Evolutionary conservation across 2,797 vertebrate genomes (phyloP).

Genomic region (Luscinia luscinia): DNA sequence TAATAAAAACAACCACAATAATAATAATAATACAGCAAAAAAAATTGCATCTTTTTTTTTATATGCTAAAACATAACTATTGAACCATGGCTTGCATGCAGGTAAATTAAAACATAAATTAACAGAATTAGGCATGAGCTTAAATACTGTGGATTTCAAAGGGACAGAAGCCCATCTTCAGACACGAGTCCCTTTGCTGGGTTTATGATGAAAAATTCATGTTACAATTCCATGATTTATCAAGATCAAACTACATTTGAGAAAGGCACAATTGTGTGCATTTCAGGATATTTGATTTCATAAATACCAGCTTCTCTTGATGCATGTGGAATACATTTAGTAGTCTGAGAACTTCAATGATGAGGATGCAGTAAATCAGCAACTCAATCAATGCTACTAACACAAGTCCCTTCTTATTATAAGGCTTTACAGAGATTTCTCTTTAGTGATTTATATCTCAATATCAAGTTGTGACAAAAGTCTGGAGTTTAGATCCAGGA

Average conservation of each 20-base stretch:
- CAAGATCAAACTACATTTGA: background rate
- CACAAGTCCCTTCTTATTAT: background rate
- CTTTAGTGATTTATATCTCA: conserved; percentile 20
- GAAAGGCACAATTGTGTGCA: background rate
- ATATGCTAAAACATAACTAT: background rate
- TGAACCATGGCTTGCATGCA: background rate
- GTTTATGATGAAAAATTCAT: background rate
- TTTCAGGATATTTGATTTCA: background rate
- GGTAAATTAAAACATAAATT: background rate
- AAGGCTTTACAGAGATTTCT: background rate
- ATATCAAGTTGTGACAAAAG: background rate
- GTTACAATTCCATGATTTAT: background rate
- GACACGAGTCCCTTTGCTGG: background rate
- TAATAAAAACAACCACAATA: fast-evolving
- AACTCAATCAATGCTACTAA: background rate
- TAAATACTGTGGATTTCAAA: background rate
- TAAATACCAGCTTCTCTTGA: background rate
- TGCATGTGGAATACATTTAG: background rate
- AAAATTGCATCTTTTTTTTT: background rate
- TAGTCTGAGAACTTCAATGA: background rate
- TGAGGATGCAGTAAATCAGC: background rate
- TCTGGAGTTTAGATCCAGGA: background rate
- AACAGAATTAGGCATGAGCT: background rate
- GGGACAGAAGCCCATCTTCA: background rate
- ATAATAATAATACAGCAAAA: too few species aligned